A percentile compares a stretch with the other conserved stretches of the same genome.
Evolutionary conservation across 2,888 invertebrate species (phyloP).

Genomic region (Polyommatus icarus): DNA sequence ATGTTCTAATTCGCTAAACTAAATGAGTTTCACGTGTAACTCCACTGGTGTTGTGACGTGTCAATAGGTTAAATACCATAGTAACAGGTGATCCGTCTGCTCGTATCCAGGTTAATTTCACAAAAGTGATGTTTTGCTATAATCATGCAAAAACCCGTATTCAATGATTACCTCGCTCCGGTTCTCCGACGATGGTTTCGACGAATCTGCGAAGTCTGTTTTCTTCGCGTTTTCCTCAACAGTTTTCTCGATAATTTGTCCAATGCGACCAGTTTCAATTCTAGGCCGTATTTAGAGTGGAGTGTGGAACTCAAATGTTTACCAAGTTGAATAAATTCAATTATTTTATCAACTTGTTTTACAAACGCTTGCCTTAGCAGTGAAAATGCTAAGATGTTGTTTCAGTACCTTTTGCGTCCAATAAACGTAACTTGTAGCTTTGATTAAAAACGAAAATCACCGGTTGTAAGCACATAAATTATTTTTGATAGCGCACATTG

Average conservation of each 20-base stretch:
- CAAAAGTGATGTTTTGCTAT: neutral
- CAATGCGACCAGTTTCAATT: neutral
- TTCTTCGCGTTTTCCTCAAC: conserved; percentile 10
- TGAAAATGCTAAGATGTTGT: too few species aligned
- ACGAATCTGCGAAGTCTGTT: conserved; percentile 1
- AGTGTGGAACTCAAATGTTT: neutral
- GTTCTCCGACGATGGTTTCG: neutral
- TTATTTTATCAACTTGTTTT: too few species aligned
- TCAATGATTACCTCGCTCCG: conserved; percentile 10
- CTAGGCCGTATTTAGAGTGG: neutral
- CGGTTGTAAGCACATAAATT: too few species aligned
- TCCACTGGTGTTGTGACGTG: too few species aligned
- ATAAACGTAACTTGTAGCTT: too few species aligned
- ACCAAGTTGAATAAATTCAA: too few species aligned
- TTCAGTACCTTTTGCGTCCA: too few species aligned
- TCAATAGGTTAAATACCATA: neutral
- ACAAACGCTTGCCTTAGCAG: too few species aligned
- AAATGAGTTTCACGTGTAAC: too few species aligned
- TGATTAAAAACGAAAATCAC: too few species aligned
- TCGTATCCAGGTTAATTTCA: neutral
- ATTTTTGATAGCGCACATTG: too few species aligned
- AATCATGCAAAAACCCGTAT: conserved; percentile 1
- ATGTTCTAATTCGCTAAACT: too few species aligned
- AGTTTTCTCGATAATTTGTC: conserved; percentile 10
- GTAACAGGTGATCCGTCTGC: neutral